Evolutionary conservation across 2,113 vertebrate genomes (phyloP), one percentile per base, ranked within the genome.

Genomic region (Platichthys stellatus): DNA sequence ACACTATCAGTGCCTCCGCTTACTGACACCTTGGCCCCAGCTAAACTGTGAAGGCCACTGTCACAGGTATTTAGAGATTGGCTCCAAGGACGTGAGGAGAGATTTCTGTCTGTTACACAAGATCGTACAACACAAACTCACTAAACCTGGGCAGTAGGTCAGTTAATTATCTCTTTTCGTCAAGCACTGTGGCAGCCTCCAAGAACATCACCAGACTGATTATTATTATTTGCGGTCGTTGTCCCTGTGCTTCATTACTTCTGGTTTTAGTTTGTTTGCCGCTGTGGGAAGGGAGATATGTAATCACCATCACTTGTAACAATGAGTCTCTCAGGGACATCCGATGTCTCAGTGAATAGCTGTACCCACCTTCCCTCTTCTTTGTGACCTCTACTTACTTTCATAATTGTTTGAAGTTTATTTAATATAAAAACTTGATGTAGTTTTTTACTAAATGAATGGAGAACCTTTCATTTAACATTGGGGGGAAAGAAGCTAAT

Each of bases 61-160:
- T 78, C 81, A 83, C 63, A 72, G 72, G 23, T 78, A 72, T 87
- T 88, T 78, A 76, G 67, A 83, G 77, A 83, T 82, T 28, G 76
- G 66, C 69, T 72, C 66, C 51, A 54, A 54, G 51, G 20, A 54
- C 20, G 51, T n/a, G 51, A 5, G 8, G 53, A 54, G 53, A 21
- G 53, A 54, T 82, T 82, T 90, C 71, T 68, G 49, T 76, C 71
- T 79, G 69, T 82, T 78, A 86, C 58, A 78, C 58, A 78, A 77
- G 64, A 83, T 87, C 78, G 86, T 89, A 80, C 85, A 81, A 86
- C 69, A 80, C 64, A 86, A 61, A 68, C 49, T 77, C 51, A 61
- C 70, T 86, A 84, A 89, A 83, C 72, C 58, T n/a, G 24, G 56
- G 68, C 74, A 56, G 38, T 62, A 71, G 82, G 82, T 87, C 85